Evolutionary conservation across 2,888 invertebrate species (phyloP).

Genomic region (Drosophila niveifrons): DNA sequence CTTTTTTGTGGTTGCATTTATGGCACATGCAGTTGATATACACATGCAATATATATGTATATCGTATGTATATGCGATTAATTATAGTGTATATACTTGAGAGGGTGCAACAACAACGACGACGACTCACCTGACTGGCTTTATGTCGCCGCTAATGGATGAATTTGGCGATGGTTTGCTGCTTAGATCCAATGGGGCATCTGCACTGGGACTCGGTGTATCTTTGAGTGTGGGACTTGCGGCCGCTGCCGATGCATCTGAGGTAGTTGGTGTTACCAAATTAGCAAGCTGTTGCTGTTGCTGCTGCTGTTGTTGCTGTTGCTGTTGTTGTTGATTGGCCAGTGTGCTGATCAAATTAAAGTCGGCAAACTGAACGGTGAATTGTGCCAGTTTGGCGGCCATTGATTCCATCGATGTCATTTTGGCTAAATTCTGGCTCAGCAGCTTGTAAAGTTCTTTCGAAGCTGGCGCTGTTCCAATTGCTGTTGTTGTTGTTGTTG

Average conservation of each 20-base stretch:
- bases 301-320: slow-evolving; percentile 69
- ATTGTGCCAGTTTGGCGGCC: slow-evolving; percentile 87
- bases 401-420: slow-evolving; percentile 89
- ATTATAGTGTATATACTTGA: not conserved
- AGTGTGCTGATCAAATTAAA: slow-evolving; percentile 69
- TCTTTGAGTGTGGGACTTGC: slow-evolving; percentile 85
- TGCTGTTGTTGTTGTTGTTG: slow-evolving; percentile 27
- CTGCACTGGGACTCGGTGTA: slow-evolving; percentile 86
- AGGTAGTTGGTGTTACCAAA: slow-evolving; percentile 85
- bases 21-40: slow-evolving; percentile 4
- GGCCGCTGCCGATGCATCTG: slow-evolving; percentile 84
- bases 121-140: slow-evolving; percentile 88
- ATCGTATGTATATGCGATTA: slow-evolving; percentile 1
- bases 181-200: slow-evolving; percentile 92
- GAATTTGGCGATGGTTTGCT: slow-evolving; percentile 89
- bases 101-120: slow-evolving; percentile 14
- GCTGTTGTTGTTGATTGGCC: slow-evolving; percentile 63
- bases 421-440: slow-evolving; percentile 83
- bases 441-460: slow-evolving; percentile 76
- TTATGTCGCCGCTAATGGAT: slow-evolving; percentile 86
- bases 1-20: slow-evolving; percentile 34
- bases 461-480: slow-evolving; percentile 23
- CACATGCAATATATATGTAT: slow-evolving; percentile 16
- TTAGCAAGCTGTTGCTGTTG: slow-evolving; percentile 76
- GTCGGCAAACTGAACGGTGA: slow-evolving; percentile 59